phyloP scores from a whole-genome alignment of 2,113 vertebrate species.

The Anser brachyrhynchus region DNA sequence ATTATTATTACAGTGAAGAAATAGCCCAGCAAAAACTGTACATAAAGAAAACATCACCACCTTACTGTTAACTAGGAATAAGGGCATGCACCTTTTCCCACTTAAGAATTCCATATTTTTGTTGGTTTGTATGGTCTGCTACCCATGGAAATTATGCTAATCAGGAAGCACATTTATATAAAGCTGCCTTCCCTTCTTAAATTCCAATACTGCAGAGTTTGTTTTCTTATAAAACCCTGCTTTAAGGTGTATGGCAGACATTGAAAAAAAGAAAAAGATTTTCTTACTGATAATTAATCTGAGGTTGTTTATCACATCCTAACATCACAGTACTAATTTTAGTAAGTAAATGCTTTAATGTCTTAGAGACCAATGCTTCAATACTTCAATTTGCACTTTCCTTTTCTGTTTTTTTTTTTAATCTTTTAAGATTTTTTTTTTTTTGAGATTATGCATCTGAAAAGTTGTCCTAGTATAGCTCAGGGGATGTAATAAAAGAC shows the following conservation, averaged over 20 bases:
- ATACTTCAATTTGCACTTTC: neutral
- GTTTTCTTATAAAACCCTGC: neutral
- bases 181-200: neutral
- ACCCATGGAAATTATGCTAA: neutral
- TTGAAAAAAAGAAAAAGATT: neutral
- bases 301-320: neutral
- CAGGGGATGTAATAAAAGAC: neutral
- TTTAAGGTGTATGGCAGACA: neutral
- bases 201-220: neutral
- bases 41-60: neutral
- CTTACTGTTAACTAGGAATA: neutral
- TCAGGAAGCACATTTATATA: neutral
- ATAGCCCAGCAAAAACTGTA: neutral
- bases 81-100: neutral
- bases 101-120: neutral
- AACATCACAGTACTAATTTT: neutral
- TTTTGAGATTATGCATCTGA: neutral
- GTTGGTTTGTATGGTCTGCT: neutral
- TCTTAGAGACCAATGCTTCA: neutral
- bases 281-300: neutral
- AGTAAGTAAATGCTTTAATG: neutral
- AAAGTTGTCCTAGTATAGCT: neutral
- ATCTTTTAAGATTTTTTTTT: neutral
- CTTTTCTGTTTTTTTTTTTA: neutral
- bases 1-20: neutral